Base-by-base conservation (phyloP, 1,140 invertebrate genomes). In the Megalonaias nervosa region DNA sequence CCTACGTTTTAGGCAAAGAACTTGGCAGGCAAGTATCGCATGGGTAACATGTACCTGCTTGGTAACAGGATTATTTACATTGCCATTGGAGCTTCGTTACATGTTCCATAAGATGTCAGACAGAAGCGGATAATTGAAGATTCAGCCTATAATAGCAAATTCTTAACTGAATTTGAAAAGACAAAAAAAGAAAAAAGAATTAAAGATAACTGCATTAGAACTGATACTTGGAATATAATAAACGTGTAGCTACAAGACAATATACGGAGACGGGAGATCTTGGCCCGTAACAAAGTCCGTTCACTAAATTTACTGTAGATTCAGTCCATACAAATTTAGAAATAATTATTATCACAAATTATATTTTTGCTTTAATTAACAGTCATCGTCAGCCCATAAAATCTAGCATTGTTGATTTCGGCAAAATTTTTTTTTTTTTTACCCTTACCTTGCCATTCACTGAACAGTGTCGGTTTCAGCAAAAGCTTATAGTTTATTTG, bases 1-100 rank as follows among this genome's bases (percentile, higher is more conserved):
- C 61, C 16, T 89, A 86, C 66, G 79, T n/a, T n/a, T 65, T 86
- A 15, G 75, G 79, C 2, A 85, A 82, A 66, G 86, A 89, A 74
- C 75, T 88, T 48, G 87, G 86, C 57, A 81, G 81, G 86, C 86
- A 80, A 73, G 69, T 71, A 64, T 14, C 16, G 17, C 26, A 57
- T 65, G 71, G 74, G 74, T 76, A 61, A 62, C 23, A 67, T 55
- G 26, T 48, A 17, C 65, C 31, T 56, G 60, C 75, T 67, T 76
- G 73, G 74, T 72, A 73, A 80, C 73, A 66, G 62, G 17, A 59
- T 74, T 79, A 70, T 74, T 79, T 75, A 79, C 77, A 61, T 75
- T 75, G 38, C 6, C 77, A 61, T 75, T 75, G 38, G 38, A 59
- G 66, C 55, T 75, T 38, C 74, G 61, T 21, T 60, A 55, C 58